Evolutionary conservation across 2,888 invertebrate genomes (phyloP), one percentile per base, ranked within the genome.

Genomic region (Drosophila multiciliata): DNA sequence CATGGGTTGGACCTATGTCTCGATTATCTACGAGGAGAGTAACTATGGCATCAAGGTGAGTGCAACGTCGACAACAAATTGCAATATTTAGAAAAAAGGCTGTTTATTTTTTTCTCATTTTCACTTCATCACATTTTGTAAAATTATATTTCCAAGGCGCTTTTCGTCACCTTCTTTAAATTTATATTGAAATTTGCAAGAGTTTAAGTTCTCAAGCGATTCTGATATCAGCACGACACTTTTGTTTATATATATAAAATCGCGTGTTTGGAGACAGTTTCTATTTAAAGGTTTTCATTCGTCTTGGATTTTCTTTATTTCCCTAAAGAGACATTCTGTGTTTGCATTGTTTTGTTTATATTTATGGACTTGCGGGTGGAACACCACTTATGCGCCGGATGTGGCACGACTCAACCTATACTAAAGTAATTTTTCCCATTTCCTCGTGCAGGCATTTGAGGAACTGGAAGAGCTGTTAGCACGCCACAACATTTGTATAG

Each of bases 21-120:
- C 98, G 60, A 97, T 99, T 83, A 96, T 99, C 78, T 99, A 98
- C 92, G 98, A 99, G 92, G 98, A 99, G 93, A 98, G 98, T 68
- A 98, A 97, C 94, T 99, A 99, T 90, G 98, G 98, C 9, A 97
- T 98, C 76, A 98, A 98, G 96, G 98, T 97, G 91, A 92, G 93
- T 91, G 7, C 36, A 40, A 15, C 36, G 12, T 15, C 1, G 2
- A 11, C 20, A 54, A 4, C 23, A 54, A 23, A 9, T 20, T 11
- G 7, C 6, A 54, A 36, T 23, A 23, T 17, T 20, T 23, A 1
- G 6, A 36, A 23, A 29, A 26, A 26, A 26, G 0, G 5, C 29
- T 29, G 29, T 23, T 53, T 35, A 23, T 3, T 11, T 1, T 20
- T 7, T 12, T 1, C 11, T 17, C 15, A 17, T 33, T 23, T 17